Evolutionary conservation across 2,888 invertebrate genomes (phyloP).

Genomic region (Pegoplata infirma): DNA sequence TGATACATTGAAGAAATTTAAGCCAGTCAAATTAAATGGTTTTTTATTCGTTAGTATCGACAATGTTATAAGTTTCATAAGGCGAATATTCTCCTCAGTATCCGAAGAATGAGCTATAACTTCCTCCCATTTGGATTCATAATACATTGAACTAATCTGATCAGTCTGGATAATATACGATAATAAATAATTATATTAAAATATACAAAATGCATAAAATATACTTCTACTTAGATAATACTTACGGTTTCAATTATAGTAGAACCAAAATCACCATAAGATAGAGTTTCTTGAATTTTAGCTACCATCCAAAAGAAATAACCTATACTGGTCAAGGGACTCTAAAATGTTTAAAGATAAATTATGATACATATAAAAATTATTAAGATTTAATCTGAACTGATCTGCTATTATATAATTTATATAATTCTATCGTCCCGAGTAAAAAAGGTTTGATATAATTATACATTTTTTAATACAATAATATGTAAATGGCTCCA

Average conservation of each 20-base stretch:
- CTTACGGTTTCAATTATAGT: slow-evolving; percentile 67
- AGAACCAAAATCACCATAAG: slow-evolving; percentile 69
- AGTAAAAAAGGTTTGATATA: too few species aligned
- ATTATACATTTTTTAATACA: too few species aligned
- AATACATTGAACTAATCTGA: slow-evolving; percentile 69
- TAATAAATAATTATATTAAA: neutral
- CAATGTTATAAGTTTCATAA: slow-evolving; percentile 68
- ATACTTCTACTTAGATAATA: neutral
- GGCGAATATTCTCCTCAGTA: slow-evolving; percentile 66
- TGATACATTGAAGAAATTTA: slow-evolving; percentile 71
- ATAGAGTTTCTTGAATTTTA: slow-evolving; percentile 68
- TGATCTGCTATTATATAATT: too few species aligned
- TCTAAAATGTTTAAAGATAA: slow-evolving; percentile 64
- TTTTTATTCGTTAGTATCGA: slow-evolving; percentile 68
- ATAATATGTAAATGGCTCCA: too few species aligned
- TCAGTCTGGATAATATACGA: slow-evolving; percentile 68
- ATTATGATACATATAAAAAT: neutral
- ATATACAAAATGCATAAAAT: too few species aligned
- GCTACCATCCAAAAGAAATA: slow-evolving; percentile 69
- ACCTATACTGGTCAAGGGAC: slow-evolving; percentile 65
- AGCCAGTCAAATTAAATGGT: slow-evolving; percentile 68
- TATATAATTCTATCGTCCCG: too few species aligned
- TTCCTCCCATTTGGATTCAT: slow-evolving; percentile 69
- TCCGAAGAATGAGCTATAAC: slow-evolving; percentile 66
- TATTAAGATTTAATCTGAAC: too few species aligned